Evolutionary conservation across 2,113 vertebrate genomes (phyloP).

Genomic region (Opisthocomus hoazin): DNA sequence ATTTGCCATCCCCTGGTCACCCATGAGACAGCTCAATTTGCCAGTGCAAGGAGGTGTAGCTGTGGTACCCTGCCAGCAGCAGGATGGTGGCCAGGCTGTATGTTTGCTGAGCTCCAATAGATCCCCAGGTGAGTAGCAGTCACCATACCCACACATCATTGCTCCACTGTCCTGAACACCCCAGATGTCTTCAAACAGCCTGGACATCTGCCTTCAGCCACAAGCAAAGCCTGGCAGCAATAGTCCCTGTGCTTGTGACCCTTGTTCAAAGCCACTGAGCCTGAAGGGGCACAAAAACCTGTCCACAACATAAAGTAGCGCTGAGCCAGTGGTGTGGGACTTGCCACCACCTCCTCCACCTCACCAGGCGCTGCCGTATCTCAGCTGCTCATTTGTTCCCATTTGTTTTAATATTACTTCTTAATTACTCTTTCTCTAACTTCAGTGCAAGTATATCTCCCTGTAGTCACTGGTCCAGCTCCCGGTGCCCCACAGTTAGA

Average conservation of each 20-base stretch:
- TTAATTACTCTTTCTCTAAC: neutral
- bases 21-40: neutral
- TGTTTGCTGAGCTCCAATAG: neutral
- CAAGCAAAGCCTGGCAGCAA: neutral
- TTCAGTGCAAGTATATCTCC: neutral
- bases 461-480: neutral
- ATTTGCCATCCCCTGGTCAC: neutral
- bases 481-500: neutral
- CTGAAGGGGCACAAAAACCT: neutral
- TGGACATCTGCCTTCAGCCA: neutral
- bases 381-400: neutral
- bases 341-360: neutral
- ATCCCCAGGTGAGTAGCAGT: neutral
- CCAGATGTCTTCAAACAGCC: neutral
- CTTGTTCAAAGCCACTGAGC: neutral
- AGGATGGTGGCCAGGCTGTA: too few relatives aligned
- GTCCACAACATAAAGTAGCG: neutral
- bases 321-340: neutral
- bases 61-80: neutral
- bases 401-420: neutral
- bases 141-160: fast-evolving
- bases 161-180: neutral
- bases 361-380: neutral
- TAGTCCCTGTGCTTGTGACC: neutral
- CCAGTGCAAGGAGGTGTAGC: neutral